phyloP scores from a whole-genome alignment of 2,888 invertebrate genomes.

The Anthoptus insignis region DNA sequence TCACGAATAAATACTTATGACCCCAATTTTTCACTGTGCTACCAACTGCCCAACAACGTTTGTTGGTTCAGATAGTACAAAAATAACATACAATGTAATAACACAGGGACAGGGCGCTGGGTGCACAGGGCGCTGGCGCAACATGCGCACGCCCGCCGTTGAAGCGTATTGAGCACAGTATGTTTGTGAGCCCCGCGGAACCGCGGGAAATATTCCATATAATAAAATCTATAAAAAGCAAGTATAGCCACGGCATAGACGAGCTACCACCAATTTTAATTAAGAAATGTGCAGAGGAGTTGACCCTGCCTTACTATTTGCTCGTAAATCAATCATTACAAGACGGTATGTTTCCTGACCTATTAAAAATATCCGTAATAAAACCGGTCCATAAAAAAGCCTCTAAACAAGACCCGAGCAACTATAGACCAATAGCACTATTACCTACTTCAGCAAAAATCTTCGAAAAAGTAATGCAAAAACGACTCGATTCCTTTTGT shows the following conservation, averaged over 20 bases:
- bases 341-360: slow-evolving; percentile 16
- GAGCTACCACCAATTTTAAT: slow-evolving; percentile 8
- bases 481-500: too few species aligned
- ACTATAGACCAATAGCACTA: too few species aligned
- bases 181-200: neutral
- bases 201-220: neutral
- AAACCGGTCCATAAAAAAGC: too few species aligned
- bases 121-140: neutral
- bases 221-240: slow-evolving; percentile 8
- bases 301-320: neutral
- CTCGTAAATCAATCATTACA: slow-evolving; percentile 8
- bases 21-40: too few species aligned
- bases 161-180: neutral
- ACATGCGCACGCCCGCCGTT: neutral
- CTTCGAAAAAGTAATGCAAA: too few species aligned
- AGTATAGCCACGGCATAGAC: slow-evolving; percentile 6
- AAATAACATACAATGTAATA: too few species aligned
- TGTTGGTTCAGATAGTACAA: too few species aligned
- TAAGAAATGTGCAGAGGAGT: slow-evolving; percentile 9
- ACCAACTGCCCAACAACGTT: too few species aligned
- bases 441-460: too few species aligned
- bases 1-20: too few species aligned
- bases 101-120: too few species aligned
- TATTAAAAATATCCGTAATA: slow-evolving; percentile 12
- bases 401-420: slow-evolving; percentile 29